These are phyloP conservation scores for Eilema griseolum DNA, from an alignment of 2,888 invertebrate genomes.

Conservation along the genomic window DNA sequence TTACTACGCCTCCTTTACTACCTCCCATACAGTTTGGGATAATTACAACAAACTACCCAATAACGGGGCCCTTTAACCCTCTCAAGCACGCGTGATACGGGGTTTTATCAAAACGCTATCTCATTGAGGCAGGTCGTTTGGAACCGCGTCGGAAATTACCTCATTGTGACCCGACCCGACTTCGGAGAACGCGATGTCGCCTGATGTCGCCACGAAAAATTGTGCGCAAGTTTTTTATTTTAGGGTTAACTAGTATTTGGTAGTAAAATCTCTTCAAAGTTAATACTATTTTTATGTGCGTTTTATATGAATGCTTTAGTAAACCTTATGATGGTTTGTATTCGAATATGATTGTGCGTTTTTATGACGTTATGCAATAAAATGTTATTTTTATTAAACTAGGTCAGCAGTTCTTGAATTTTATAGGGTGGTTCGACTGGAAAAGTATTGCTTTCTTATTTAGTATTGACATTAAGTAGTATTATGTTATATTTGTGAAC, in stretches of 20 bases:
- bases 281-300: background rate
- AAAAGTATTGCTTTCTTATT: slow-evolving; percentile 1
- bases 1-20: slow-evolving; percentile 38
- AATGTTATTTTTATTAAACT: slow-evolving; percentile 16
- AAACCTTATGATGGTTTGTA: background rate
- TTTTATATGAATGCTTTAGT: slow-evolving; percentile 8
- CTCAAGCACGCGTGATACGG: slow-evolving; percentile 58
- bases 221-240: slow-evolving; percentile 42
- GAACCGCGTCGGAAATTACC: slow-evolving; percentile 68
- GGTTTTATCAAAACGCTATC: slow-evolving; percentile 66
- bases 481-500: background rate
- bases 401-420: background rate
- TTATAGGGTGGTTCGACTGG: background rate
- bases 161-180: slow-evolving; percentile 48
- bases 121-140: slow-evolving; percentile 66
- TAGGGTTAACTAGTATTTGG: slow-evolving; percentile 52
- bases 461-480: background rate
- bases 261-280: slow-evolving; percentile 45
- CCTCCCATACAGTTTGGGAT: slow-evolving; percentile 38
- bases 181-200: slow-evolving; percentile 39
- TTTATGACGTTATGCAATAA: slow-evolving; percentile 20
- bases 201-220: slow-evolving; percentile 55
- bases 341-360: background rate
- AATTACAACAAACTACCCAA: slow-evolving; percentile 58
- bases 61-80: slow-evolving; percentile 60